phyloP scores from a whole-genome alignment of 1,140 invertebrate genomes.

The Andrena cerasifolii region DNA sequence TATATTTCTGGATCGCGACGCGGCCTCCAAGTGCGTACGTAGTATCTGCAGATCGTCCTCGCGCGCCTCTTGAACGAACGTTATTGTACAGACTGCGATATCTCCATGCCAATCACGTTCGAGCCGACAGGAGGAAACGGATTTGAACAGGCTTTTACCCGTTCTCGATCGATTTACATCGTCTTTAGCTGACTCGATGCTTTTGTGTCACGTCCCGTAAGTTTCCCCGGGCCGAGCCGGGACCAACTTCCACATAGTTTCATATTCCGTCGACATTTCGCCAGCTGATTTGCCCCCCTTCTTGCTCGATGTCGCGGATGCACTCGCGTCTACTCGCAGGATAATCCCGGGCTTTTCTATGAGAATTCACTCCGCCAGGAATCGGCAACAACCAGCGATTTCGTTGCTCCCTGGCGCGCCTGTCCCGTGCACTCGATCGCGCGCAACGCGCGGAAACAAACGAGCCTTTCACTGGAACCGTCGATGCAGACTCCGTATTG shows the following conservation, averaged over 20 bases:
- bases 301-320: background rate
- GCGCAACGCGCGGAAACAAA: conserved; percentile 17
- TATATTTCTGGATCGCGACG: no score
- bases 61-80: background rate
- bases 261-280: conserved; percentile 23
- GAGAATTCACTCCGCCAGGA: background rate
- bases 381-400: background rate
- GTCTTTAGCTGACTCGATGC: conserved; percentile 16
- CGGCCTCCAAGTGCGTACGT: no score
- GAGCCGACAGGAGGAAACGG: conserved; percentile 24
- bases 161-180: conserved; percentile 31
- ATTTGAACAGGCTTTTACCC: conserved; percentile 11
- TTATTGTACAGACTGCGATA: background rate
- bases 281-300: background rate
- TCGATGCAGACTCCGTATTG: conserved; percentile 26
- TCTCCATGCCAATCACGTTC: conserved; percentile 50
- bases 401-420: background rate
- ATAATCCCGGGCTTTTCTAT: background rate
- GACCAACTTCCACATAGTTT: conserved; percentile 1
- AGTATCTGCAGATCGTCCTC: no score
- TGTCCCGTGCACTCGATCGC: background rate
- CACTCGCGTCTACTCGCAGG: background rate
- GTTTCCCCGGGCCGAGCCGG: background rate
- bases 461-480: background rate
- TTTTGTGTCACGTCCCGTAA: conserved; percentile 10